Percentiles rank a stretch among this genome's conserved stretches.
phyloP scores from a whole-genome alignment of 1,140 invertebrate genomes.

The Aphaenogaster rudis region DNA sequence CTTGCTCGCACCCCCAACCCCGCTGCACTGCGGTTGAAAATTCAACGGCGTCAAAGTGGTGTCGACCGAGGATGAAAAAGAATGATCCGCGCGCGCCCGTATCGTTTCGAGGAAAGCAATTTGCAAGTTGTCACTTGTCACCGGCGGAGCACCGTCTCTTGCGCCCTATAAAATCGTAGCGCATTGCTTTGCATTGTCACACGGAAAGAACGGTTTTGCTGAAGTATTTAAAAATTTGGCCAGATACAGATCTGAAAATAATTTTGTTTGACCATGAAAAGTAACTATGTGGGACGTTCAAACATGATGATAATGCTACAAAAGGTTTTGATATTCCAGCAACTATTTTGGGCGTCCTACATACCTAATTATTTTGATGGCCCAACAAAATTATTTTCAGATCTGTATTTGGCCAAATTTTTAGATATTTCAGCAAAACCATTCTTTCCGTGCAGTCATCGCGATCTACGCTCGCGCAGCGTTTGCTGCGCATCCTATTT shows the following conservation, averaged over 20 bases:
- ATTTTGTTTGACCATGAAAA: too few species aligned
- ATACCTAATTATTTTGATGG: too few species aligned
- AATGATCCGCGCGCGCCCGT: conserved; percentile 17
- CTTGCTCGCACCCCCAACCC: not conserved
- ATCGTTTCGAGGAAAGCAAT: conserved; percentile 65
- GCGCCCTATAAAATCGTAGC: conserved; percentile 25
- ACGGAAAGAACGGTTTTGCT: too few species aligned
- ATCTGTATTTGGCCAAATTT: too few species aligned
- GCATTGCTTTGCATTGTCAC: conserved; percentile 5
- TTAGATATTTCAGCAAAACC: too few species aligned
- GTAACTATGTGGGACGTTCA: too few species aligned
- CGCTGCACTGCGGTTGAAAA: conserved; percentile 41
- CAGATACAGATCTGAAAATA: too few species aligned
- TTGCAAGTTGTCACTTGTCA: conserved; percentile 74
- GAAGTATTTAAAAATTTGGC: too few species aligned
- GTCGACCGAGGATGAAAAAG: conserved; percentile 55
- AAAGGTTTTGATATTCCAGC: too few species aligned
- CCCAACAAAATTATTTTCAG: too few species aligned
- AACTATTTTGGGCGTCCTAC: too few species aligned
- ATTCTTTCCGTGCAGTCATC: not conserved
- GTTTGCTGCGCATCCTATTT: not conserved
- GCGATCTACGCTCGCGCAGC: not conserved
- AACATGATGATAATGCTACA: too few species aligned
- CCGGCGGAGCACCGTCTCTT: conserved; percentile 17
- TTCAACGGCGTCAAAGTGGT: conserved; percentile 63